Evolutionary conservation across 1,140 invertebrate species (phyloP).

Genomic region (Drosophila saltans): DNA sequence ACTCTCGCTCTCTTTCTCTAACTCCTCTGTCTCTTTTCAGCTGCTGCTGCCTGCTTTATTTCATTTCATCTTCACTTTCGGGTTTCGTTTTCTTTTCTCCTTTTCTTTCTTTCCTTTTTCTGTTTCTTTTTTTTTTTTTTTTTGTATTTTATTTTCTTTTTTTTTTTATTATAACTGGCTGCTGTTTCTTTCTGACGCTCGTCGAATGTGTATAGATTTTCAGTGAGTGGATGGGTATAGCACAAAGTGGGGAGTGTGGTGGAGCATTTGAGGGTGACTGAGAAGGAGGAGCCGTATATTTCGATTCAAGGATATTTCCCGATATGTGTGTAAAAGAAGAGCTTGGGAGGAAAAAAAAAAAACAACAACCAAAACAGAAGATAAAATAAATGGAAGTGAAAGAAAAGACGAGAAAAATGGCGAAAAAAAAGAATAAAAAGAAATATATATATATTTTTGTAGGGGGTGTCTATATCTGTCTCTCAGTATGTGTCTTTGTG

Average conservation of each 20-base stretch:
- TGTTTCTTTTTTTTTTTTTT: slow-evolving; percentile 71
- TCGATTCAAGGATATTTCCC: slow-evolving; percentile 81
- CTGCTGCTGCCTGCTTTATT: slow-evolving; percentile 65
- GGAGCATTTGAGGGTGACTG: background rate
- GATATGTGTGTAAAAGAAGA: slow-evolving; percentile 74
- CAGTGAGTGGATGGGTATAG: slow-evolving; percentile 39
- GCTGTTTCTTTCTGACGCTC: slow-evolving; percentile 58
- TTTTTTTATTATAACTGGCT: slow-evolving; percentile 53
- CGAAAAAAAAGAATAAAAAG: slow-evolving; percentile 17
- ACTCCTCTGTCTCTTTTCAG: slow-evolving; percentile 23
- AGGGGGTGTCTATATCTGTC: slow-evolving; percentile 27
- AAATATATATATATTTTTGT: background rate
- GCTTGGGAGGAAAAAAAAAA: slow-evolving; percentile 22
- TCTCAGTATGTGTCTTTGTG: slow-evolving; percentile 28
- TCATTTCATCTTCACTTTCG: slow-evolving; percentile 81
- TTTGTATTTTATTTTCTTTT: slow-evolving; percentile 61
- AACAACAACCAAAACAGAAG: slow-evolving; percentile 37
- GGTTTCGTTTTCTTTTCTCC: slow-evolving; percentile 73
- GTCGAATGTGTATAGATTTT: slow-evolving; percentile 75
- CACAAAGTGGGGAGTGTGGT: background rate
- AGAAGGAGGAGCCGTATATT: slow-evolving; percentile 69
- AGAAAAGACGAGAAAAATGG: slow-evolving; percentile 65
- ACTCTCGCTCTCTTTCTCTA: slow-evolving; percentile 16
- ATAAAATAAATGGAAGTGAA: slow-evolving; percentile 51
- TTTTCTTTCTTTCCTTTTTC: slow-evolving; percentile 70